A percentile compares a stretch with the other conserved stretches of the same genome.
phyloP scores from a whole-genome alignment of 1,140 invertebrate species.

The Vollenhovia emeryi region DNA sequence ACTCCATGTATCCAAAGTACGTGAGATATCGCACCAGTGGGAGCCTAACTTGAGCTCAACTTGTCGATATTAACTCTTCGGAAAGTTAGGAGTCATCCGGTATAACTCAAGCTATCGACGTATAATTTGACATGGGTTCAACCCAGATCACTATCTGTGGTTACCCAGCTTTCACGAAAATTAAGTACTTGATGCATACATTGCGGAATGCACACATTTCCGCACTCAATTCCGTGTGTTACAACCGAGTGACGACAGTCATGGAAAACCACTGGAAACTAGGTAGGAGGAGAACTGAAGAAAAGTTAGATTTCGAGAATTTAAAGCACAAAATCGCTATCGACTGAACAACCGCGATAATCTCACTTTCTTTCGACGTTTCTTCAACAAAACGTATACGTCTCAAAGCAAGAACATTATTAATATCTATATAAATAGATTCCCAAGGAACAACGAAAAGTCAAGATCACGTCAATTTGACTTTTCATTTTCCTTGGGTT shows the following conservation, averaged over 20 bases:
- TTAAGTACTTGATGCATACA: constrained; percentile 1
- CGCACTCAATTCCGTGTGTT: not conserved
- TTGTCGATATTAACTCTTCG: constrained; percentile 42
- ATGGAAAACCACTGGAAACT: constrained; percentile 15
- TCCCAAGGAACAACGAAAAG: too few relatives aligned
- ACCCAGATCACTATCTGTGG: not conserved
- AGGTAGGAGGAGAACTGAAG: not conserved
- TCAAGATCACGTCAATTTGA: too few relatives aligned
- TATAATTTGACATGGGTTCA: constrained; percentile 47
- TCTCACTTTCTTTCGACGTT: not conserved
- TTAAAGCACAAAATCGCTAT: not conserved
- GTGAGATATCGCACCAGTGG: not conserved
- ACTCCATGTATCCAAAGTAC: not conserved
- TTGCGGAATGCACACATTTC: not conserved
- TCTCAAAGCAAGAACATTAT: not conserved
- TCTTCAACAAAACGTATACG: not conserved
- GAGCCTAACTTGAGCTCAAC: constrained; percentile 29
- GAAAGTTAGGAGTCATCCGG: constrained; percentile 33
- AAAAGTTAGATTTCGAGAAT: not conserved
- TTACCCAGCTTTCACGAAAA: constrained; percentile 13
- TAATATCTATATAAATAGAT: not conserved
- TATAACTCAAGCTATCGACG: constrained; percentile 30
- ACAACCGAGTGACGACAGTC: not conserved
- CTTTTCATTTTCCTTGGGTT: too few relatives aligned
- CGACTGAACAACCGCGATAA: not conserved